phyloP scores from a whole-genome alignment of 2,888 invertebrate species.

The Cephus sareptanus region DNA sequence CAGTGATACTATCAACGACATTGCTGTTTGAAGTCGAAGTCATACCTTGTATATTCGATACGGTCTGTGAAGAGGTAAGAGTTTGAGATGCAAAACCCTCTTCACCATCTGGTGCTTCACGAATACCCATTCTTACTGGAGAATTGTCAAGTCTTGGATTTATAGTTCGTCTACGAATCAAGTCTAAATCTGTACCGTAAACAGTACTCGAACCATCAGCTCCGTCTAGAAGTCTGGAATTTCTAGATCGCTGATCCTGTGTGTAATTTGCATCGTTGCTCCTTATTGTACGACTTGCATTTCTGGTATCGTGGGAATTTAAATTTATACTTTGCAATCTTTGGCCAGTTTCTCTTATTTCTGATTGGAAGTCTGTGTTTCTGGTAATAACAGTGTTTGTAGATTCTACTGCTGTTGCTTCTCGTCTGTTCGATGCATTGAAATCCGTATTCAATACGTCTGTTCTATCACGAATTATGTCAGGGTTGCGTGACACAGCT shows the following conservation, averaged over 20 bases:
- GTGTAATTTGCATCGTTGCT: slow-evolving; percentile 11
- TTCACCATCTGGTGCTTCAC: slow-evolving; percentile 74
- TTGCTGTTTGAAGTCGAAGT: slow-evolving; percentile 25
- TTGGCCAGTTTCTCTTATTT: slow-evolving; percentile 24
- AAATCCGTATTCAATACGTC: slow-evolving; percentile 21
- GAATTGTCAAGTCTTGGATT: slow-evolving; percentile 61
- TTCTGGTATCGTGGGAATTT: slow-evolving; percentile 13
- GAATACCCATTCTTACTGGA: slow-evolving; percentile 68
- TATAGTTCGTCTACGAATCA: slow-evolving; percentile 55
- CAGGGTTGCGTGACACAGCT: not conserved
- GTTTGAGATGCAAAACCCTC: slow-evolving; percentile 68
- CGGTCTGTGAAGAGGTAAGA: slow-evolving; percentile 50
- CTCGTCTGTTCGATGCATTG: slow-evolving; percentile 23
- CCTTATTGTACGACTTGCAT: slow-evolving; percentile 2
- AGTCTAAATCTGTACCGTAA: slow-evolving; percentile 59
- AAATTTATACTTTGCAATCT: slow-evolving; percentile 27
- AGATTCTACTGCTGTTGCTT: slow-evolving; percentile 5
- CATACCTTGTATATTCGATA: slow-evolving; percentile 46
- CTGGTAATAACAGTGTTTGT: not conserved
- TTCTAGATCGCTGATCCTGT: slow-evolving; percentile 46
- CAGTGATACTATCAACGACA: slow-evolving; percentile 37
- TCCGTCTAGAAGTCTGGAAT: slow-evolving; percentile 58
- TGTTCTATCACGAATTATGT: not conserved
- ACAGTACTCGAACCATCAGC: slow-evolving; percentile 61
- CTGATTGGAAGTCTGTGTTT: slow-evolving; percentile 23